Evolutionary conservation across 2,113 vertebrate genomes (phyloP), one percentile per base, ranked within the genome.

Genomic region (Cepphus grylle): DNA sequence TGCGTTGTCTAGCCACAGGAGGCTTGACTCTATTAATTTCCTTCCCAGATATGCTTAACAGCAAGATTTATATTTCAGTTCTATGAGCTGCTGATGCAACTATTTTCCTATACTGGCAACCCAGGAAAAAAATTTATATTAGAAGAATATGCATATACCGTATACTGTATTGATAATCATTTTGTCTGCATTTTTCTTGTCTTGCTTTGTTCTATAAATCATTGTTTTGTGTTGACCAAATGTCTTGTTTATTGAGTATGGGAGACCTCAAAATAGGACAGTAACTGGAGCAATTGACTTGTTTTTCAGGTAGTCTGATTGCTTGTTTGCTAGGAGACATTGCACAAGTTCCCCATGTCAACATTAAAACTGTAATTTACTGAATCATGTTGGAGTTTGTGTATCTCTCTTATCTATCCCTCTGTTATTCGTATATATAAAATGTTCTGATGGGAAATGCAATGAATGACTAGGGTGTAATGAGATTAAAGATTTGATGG

Each of bases 1-100:
- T 45, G 81, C 58, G 98, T 99, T 30, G 27, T 96, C 47, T 99
- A 97, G 98, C 25, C 20, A 42, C 22, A 26, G 32, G 36, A 93
- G 73, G 49, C 67, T 5, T 56, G 26, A 53, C 25, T 63, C 58
- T 25, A 10, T 63, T 56, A 2, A 26, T 23, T 84, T 77, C 62
- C 56, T 83, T 22, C 15, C 18, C 29, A 38, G 52, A 69, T 38
- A 56, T 34, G 86, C 81, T 53, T 34, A 30, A 34, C 32, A 84
- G 71, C 21, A 50, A 58, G 84, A 45, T 49, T 53, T 91, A 23
- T 55, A 90, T 95, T 92, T 94, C 87, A 65, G 94, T 94, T 87
- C 92, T 88, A 29, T 47, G 94, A 95, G 88, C 94, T 80, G 93
- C 90, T 82, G 83, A 65, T 87, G 92, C 91, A 49, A 82, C 34